phyloP scores from a whole-genome alignment of 2,113 vertebrate species.

The Syngnathus scovelli region DNA sequence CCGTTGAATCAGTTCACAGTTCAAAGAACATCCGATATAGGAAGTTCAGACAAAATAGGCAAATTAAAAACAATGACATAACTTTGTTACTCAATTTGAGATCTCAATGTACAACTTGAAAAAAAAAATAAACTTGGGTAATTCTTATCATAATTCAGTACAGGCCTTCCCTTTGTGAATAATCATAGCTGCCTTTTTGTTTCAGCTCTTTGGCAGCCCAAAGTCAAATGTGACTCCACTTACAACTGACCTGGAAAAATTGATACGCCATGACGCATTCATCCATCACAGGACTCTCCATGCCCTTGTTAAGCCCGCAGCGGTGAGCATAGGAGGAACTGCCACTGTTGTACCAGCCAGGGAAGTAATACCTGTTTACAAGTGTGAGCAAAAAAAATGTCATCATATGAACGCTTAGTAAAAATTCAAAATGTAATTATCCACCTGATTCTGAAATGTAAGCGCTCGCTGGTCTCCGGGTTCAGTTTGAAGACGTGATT shows the following conservation, averaged over 20 bases:
- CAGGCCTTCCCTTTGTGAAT: not conserved
- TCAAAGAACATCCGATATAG: not conserved
- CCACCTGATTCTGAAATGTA: constrained; percentile 88
- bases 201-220: not conserved
- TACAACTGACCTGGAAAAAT: constrained; percentile 82
- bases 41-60: not conserved
- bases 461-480: constrained; percentile 67
- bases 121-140: not conserved
- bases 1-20: not conserved
- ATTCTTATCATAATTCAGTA: not conserved
- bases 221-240: not conserved
- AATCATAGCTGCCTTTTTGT: not conserved
- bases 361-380: constrained; percentile 83
- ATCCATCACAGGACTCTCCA: constrained; percentile 86
- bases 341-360: constrained; percentile 84
- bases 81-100: not conserved
- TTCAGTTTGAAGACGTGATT: constrained; percentile 87
- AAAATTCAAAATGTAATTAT: not conserved
- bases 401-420: too few species aligned
- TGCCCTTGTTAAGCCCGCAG: constrained; percentile 77
- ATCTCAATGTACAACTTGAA: not conserved
- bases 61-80: not conserved
- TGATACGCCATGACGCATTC: constrained; percentile 86
- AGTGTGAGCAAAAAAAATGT: too few species aligned
- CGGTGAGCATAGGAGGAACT: constrained; percentile 77